Percentiles rank a stretch among this genome's conserved stretches.
These are phyloP conservation scores for Caenorhabditis sp. DNA, from an alignment of 2,888 invertebrate species.

Conservation along the genomic window DNA sequence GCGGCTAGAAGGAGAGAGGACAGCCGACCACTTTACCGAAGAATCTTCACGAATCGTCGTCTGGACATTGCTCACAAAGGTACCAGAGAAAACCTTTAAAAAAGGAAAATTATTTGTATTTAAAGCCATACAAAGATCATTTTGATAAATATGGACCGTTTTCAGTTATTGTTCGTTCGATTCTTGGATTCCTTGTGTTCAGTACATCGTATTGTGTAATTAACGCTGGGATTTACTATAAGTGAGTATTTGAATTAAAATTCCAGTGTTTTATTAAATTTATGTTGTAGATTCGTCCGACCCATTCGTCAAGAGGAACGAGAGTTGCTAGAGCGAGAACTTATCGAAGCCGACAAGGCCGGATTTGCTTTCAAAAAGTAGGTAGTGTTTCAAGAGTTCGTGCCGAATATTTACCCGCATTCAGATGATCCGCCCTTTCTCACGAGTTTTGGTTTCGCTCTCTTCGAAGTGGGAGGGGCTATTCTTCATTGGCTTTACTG, in stretches of 20 bases:
- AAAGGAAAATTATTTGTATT: no score
- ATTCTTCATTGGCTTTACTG: constrained; percentile 73
- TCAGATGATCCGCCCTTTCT: constrained; percentile 66
- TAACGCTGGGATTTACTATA: constrained; percentile 80
- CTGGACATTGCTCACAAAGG: constrained; percentile 81
- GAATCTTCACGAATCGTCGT: constrained; percentile 81
- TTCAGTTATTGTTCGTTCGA: constrained; percentile 77
- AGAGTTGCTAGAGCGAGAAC: constrained; percentile 78
- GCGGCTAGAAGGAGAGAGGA: constrained; percentile 74
- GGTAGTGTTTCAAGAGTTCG: no score
- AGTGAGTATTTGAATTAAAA: constrained; percentile 43
- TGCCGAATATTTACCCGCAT: neutral
- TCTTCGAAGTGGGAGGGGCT: constrained; percentile 67
- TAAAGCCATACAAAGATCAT: no score
- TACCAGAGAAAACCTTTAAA: constrained; percentile 47
- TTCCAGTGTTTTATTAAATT: neutral
- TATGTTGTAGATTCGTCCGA: constrained; percentile 73
- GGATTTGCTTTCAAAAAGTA: constrained; percentile 77
- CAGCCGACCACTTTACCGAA: constrained; percentile 81
- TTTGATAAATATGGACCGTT: neutral
- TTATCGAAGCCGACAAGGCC: constrained; percentile 81
- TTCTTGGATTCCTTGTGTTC: constrained; percentile 79
- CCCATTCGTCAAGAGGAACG: constrained; percentile 79
- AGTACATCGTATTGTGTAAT: constrained; percentile 78
- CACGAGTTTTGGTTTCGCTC: constrained; percentile 41